These are phyloP conservation scores for Monochamus alternatus DNA, from an alignment of 2,888 invertebrate species.

Conservation along the genomic window DNA sequence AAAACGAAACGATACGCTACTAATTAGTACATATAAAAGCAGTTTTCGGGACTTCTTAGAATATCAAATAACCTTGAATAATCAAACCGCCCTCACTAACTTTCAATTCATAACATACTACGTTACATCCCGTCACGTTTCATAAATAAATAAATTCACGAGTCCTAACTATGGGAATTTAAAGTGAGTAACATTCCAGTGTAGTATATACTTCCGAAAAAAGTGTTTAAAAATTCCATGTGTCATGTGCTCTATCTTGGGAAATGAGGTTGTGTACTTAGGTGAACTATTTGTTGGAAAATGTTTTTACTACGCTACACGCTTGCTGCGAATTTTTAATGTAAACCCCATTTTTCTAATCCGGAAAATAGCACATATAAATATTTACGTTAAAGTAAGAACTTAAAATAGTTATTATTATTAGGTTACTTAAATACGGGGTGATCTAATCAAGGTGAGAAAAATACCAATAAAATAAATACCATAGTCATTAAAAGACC, in stretches of 20 bases:
- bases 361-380: no score
- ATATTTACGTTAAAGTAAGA: no score
- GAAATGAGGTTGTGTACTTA: slow-evolving; percentile 22
- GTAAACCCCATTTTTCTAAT: no score
- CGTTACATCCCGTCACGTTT: slow-evolving; percentile 27
- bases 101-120: slow-evolving; percentile 28
- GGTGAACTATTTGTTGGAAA: slow-evolving; percentile 10
- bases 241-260: slow-evolving; percentile 21
- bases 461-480: no score
- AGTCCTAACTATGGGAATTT: slow-evolving; percentile 28
- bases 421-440: no score
- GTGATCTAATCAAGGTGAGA: no score
- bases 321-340: no score
- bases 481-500: no score
- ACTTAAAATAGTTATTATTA: no score
- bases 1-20: not conserved
- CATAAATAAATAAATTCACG: slow-evolving; percentile 29
- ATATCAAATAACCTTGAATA: not conserved
- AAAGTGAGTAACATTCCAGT: slow-evolving; percentile 22
- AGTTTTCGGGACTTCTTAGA: not conserved
- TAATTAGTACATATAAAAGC: not conserved
- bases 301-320: not conserved
- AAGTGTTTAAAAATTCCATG: slow-evolving; percentile 26
- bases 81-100: slow-evolving; percentile 20
- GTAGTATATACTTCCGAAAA: slow-evolving; percentile 17